These are phyloP conservation scores for Drosophila demipolita DNA, from an alignment of 2,888 invertebrate genomes.

Conservation along the genomic window DNA sequence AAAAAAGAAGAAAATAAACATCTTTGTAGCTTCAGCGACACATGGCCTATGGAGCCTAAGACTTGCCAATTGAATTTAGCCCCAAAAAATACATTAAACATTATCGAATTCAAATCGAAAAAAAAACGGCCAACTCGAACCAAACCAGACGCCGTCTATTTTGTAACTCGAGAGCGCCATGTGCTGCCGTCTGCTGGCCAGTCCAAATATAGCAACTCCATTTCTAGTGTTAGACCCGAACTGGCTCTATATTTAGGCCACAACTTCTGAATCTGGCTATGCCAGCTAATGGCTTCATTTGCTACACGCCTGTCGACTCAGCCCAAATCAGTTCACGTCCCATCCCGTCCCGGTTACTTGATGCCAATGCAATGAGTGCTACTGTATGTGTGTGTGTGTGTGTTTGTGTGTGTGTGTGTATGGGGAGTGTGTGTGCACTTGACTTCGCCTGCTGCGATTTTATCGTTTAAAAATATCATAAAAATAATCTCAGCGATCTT, in stretches of 20 bases:
- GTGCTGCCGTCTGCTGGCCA: constrained; percentile 27
- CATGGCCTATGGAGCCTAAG: constrained; percentile 50
- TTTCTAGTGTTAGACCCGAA: constrained; percentile 26
- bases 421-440: constrained; percentile 62
- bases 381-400: background rate
- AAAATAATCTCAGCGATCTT: constrained; percentile 52
- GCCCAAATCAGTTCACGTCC: constrained; percentile 3
- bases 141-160: background rate
- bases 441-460: constrained; percentile 74
- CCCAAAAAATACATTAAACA: constrained; percentile 17
- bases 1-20: constrained; percentile 13
- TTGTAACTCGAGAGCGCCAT: constrained; percentile 58
- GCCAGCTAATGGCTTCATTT: constrained; percentile 72
- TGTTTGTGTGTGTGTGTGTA: background rate
- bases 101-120: constrained; percentile 4
- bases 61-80: constrained; percentile 53
- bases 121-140: background rate
- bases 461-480: constrained; percentile 75
- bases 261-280: constrained; percentile 46
- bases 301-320: constrained; percentile 24
- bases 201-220: constrained; percentile 60
- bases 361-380: constrained; percentile 63
- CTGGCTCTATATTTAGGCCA: constrained; percentile 64
- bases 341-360: constrained; percentile 64
- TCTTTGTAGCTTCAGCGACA: constrained; percentile 50